phyloP scores from a whole-genome alignment of 2,888 invertebrate genomes.

The Sturmia bella region DNA sequence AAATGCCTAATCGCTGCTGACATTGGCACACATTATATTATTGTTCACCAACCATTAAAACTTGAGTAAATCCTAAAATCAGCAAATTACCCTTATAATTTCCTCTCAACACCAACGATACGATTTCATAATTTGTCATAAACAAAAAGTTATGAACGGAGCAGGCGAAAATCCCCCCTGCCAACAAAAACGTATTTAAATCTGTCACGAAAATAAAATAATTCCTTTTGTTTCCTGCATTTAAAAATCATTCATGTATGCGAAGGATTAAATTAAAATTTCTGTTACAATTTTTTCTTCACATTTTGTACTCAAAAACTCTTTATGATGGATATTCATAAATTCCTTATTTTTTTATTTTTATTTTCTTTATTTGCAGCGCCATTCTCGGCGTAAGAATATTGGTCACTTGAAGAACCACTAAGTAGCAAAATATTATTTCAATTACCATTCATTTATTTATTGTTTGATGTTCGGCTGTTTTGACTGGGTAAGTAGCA shows the following conservation, averaged over 20 bases:
- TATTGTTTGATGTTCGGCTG: constrained; percentile 51
- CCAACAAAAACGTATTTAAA: constrained; percentile 29
- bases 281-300: constrained; percentile 25
- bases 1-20: too few relatives aligned
- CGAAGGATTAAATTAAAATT: constrained; percentile 47
- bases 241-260: constrained; percentile 59
- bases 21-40: background rate
- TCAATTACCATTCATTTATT: constrained; percentile 57
- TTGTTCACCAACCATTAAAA: background rate
- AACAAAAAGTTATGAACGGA: background rate
- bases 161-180: constrained; percentile 1
- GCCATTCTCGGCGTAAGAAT: constrained; percentile 6
- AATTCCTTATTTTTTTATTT: background rate
- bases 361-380: constrained; percentile 7
- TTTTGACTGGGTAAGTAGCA: constrained; percentile 44
- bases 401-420: constrained; percentile 66
- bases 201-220: constrained; percentile 6
- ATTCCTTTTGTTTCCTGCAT: constrained; percentile 2
- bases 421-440: constrained; percentile 69
- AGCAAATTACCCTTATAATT: constrained; percentile 60
- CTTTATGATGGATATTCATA: too few relatives aligned
- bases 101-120: too few relatives aligned
- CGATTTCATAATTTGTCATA: too few relatives aligned
- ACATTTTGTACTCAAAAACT: constrained; percentile 29
- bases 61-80: background rate